Evolutionary conservation across 1,140 invertebrate genomes (phyloP).

Genomic region (Rhyacophila brunnea): DNA sequence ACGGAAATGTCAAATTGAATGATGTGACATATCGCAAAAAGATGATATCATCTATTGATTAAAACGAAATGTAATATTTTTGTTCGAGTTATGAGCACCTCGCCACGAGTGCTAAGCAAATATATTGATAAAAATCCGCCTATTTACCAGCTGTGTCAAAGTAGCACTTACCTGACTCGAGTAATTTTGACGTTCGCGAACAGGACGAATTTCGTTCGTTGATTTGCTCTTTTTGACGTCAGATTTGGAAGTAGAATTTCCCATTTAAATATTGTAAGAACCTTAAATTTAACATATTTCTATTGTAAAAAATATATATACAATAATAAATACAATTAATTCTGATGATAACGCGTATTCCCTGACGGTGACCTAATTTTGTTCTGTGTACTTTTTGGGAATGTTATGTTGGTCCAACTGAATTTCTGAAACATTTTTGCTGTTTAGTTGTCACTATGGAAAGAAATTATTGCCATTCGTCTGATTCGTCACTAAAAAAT

Average conservation of each 20-base stretch:
- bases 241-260: constrained; percentile 18
- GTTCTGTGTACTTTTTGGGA: no score
- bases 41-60: background rate
- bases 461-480: no score
- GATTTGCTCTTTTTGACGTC: background rate
- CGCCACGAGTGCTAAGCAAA: constrained; percentile 11
- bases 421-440: no score
- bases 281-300: constrained; percentile 10
- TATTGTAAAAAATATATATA: constrained; percentile 9
- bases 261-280: constrained; percentile 20
- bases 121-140: constrained; percentile 7
- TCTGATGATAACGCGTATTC: background rate
- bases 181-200: constrained; percentile 20
- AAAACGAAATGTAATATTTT: background rate
- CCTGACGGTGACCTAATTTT: constrained; percentile 11
- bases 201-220: constrained; percentile 7
- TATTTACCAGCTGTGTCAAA: constrained; percentile 25
- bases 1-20: background rate
- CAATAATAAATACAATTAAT: constrained; percentile 1
- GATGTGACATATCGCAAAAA: background rate
- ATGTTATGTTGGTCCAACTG: no score
- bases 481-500: no score
- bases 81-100: background rate
- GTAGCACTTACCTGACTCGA: constrained; percentile 17
- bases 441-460: no score